phyloP scores from a whole-genome alignment of 1,140 invertebrate genomes.

The Heliconius congener region DNA sequence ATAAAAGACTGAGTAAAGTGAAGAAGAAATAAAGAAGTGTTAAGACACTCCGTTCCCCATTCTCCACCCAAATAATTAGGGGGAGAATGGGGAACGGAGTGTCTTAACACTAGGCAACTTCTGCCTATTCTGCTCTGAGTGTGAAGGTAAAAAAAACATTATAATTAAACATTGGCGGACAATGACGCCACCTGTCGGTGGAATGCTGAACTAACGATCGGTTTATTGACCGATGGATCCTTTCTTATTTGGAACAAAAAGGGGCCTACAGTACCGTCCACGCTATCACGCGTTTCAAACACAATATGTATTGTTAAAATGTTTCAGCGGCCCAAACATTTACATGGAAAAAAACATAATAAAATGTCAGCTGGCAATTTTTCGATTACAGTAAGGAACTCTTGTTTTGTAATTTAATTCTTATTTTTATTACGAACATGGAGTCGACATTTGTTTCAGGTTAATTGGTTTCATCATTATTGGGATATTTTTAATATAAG shows the following conservation, averaged over 20 bases:
- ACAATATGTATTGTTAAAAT: slow-evolving; percentile 28
- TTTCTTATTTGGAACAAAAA: slow-evolving; percentile 38
- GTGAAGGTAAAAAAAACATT: slow-evolving; percentile 34
- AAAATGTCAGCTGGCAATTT: slow-evolving; percentile 7
- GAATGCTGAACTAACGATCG: slow-evolving; percentile 69
- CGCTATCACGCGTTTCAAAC: slow-evolving; percentile 24
- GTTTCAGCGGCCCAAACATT: slow-evolving; percentile 20
- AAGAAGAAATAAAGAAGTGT: too few relatives aligned
- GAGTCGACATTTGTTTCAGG: too few relatives aligned
- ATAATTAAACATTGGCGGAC: slow-evolving; percentile 64
- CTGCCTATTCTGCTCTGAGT: too few relatives aligned
- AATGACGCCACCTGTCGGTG: slow-evolving; percentile 71
- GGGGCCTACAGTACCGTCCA: slow-evolving; percentile 25
- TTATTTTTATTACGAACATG: too few relatives aligned
- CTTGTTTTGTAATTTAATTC: too few relatives aligned
- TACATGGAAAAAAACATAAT: not conserved
- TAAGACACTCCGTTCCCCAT: too few relatives aligned
- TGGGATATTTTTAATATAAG: too few relatives aligned
- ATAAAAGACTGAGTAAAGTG: too few relatives aligned
- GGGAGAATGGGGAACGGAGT: too few relatives aligned
- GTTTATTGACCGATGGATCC: slow-evolving; percentile 53
- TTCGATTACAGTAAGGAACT: not conserved
- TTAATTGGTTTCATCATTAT: too few relatives aligned
- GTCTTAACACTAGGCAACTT: too few relatives aligned
- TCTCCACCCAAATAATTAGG: too few relatives aligned